Conservation (phyloP, 1,140 invertebrate species). For the Acarapis woodi region DNA sequence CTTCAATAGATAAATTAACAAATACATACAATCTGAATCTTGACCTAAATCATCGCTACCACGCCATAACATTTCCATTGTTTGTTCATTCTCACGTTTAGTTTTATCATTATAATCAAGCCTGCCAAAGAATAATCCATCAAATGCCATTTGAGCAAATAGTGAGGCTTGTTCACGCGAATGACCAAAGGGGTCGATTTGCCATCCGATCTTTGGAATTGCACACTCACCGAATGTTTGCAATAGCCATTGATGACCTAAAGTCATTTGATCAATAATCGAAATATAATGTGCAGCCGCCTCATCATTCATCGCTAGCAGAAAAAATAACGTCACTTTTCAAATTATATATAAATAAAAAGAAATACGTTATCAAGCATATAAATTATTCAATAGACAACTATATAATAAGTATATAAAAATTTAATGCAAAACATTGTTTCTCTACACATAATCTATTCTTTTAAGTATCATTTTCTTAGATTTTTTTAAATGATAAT, state of each 20-base stretch:
- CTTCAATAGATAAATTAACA: no score
- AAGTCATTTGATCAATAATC: constrained; percentile 62
- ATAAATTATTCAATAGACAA: neutral
- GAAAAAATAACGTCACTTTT: constrained; percentile 36
- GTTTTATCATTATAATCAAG: constrained; percentile 6
- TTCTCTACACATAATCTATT: no score
- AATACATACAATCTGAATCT: neutral
- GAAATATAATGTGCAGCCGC: constrained; percentile 68
- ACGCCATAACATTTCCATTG: constrained; percentile 10
- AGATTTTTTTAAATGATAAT: no score
- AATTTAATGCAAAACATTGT: no score
- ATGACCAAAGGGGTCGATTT: constrained; percentile 36
- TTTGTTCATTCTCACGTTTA: constrained; percentile 1
- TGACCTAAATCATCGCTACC: constrained; percentile 4
- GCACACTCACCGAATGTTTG: constrained; percentile 28
- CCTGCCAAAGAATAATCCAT: constrained; percentile 9
- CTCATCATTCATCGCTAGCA: constrained; percentile 96
- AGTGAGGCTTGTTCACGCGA: constrained; percentile 26
- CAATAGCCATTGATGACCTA: constrained; percentile 24
- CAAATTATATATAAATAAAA: neutral
- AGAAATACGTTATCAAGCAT: neutral
- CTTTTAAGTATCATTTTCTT: no score
- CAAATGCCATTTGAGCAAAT: constrained; percentile 21
- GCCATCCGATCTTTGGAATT: constrained; percentile 27
- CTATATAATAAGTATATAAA: neutral